phyloP scores from a whole-genome alignment of 2,888 invertebrate genomes.

The Baccha elongata region DNA sequence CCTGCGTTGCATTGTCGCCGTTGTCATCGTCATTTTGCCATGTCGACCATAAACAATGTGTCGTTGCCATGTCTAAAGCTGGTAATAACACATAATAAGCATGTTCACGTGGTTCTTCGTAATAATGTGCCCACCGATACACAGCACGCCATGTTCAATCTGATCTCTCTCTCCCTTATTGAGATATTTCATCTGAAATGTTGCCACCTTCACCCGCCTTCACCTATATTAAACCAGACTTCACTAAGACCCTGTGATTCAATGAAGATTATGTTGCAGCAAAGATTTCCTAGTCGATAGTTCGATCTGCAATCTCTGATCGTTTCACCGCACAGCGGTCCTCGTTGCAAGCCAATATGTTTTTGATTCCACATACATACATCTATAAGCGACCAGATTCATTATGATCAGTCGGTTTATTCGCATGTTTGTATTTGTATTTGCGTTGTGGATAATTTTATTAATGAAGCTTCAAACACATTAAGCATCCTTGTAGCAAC shows the following conservation, averaged over 20 bases:
- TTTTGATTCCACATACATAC: slow-evolving; percentile 20
- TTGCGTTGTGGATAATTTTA: slow-evolving; percentile 64
- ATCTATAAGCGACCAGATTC: slow-evolving; percentile 17
- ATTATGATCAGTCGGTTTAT: slow-evolving; percentile 34
- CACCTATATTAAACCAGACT: neutral
- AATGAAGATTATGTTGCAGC: slow-evolving; percentile 67
- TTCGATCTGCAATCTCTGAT: slow-evolving; percentile 50
- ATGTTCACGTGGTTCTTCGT: slow-evolving; percentile 61
- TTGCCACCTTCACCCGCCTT: slow-evolving; percentile 30
- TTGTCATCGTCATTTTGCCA: slow-evolving; percentile 32
- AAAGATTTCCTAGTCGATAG: slow-evolving; percentile 62
- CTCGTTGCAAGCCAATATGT: slow-evolving; percentile 1
- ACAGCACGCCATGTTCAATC: slow-evolving; percentile 50
- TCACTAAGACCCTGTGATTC: slow-evolving; percentile 18
- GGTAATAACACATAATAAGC: slow-evolving; percentile 74
- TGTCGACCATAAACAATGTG: slow-evolving; percentile 73
- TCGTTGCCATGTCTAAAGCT: slow-evolving; percentile 68
- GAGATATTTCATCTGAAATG: slow-evolving; percentile 68
- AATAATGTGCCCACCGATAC: slow-evolving; percentile 57
- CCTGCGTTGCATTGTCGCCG: slow-evolving; percentile 19
- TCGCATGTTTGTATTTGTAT: neutral
- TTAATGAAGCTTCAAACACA: slow-evolving; percentile 71
- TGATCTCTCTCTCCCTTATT: slow-evolving; percentile 70
- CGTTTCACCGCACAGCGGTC: neutral
- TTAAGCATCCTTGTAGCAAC: slow-evolving; percentile 70